Conservation (phyloP, 2,113 vertebrate genomes). For the Gymnocephalus cernua region DNA sequence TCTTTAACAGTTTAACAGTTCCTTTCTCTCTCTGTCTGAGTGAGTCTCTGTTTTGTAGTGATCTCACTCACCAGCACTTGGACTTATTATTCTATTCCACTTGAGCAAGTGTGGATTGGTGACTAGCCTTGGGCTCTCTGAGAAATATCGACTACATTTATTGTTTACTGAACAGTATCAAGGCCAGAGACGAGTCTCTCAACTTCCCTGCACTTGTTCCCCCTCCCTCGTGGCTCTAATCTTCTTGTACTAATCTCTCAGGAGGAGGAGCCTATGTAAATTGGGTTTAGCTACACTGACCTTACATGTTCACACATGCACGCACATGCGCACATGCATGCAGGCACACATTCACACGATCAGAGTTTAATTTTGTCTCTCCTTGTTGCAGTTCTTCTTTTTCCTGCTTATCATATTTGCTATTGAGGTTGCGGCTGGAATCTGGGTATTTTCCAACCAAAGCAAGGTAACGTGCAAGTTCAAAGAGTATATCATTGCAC, state of each 20-base stretch:
- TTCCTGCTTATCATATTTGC: constrained; percentile 96
- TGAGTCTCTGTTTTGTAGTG: background rate
- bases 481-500: background rate
- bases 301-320: constrained; percentile 44
- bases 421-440: constrained; percentile 93
- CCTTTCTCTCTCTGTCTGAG: background rate
- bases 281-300: constrained; percentile 58
- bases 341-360: constrained; percentile 20
- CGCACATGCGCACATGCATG: constrained; percentile 10
- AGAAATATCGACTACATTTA: constrained; percentile 32
- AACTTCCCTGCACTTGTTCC: constrained; percentile 32
- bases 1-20: background rate
- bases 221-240: constrained; percentile 58
- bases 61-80: constrained; percentile 6
- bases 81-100: background rate
- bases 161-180: constrained; percentile 53
- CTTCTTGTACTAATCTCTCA: constrained; percentile 68
- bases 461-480: constrained; percentile 84
- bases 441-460: constrained; percentile 97
- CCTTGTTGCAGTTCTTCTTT: constrained; percentile 89
- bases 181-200: constrained; percentile 51
- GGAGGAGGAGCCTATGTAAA: constrained; percentile 59
- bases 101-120: constrained; percentile 13
- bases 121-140: constrained; percentile 8
- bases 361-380: constrained; percentile 34